Evolutionary conservation across 1,140 invertebrate species (phyloP), one percentile per base, ranked within the genome.

Genomic region (Drosophila miranda): DNA sequence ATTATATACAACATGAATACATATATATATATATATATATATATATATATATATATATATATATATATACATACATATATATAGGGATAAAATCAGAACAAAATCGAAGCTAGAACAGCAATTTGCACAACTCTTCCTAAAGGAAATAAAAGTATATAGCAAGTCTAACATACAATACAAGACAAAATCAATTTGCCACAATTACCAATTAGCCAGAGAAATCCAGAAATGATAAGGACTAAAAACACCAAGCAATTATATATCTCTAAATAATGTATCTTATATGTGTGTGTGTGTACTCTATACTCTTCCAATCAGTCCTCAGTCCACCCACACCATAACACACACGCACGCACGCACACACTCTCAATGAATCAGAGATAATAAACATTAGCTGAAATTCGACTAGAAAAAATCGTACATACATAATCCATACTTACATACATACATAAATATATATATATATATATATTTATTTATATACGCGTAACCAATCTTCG

Each of bases 121-220:
- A 86, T 86, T 75, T 84, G 81, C 81, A 84, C 81, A 84, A 84
- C 77, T 84, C 81, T 84, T 84, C 81, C 81, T 75, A 86, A 84
- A 74, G 81, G 81, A 84, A 84, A 84, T 84, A 84, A 84, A 83
- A 82, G 57, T 38, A 62, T 56, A 48, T 57, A 53, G 8, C 8
- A 30, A 30, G 28, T 28, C 28, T 28, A 55, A 60, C 54, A 60
- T 52, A 66, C 46, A 50, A 23, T 26, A 26, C 23, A 26, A 26
- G 4, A 66, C 30, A 41, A 26, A 68, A 68, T 55, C 16, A 42
- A 56, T 66, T 74, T 70, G 78, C 78, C 78, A 78, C 78, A 82
- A 82, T 82, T 78, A 81, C 71, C 55, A 52, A 38, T 38, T 38
- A 38, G 34, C 34, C 34, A 38, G 34, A 42, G 57, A 71, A 64